phyloP scores from a whole-genome alignment of 2,888 invertebrate species.

The Thymelicus acteon region DNA sequence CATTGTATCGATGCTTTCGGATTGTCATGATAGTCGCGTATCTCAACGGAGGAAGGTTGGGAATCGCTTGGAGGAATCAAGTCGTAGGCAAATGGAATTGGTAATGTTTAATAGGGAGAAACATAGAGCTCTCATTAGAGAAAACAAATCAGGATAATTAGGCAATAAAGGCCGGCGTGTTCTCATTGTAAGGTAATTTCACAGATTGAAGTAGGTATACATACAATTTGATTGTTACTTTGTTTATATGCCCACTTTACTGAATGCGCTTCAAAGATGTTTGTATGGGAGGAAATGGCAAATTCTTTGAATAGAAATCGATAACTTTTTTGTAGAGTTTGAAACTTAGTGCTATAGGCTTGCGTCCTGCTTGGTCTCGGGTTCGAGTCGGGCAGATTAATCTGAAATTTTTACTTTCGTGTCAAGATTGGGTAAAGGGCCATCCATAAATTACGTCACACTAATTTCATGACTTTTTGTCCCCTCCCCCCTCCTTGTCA shows the following conservation, averaged over 20 bases:
- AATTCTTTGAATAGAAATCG: slow-evolving; percentile 10
- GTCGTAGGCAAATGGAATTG: slow-evolving; percentile 32
- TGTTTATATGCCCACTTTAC: slow-evolving; percentile 59
- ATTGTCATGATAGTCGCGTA: slow-evolving; percentile 39
- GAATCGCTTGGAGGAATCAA: slow-evolving; percentile 39
- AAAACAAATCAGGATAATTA: slow-evolving; percentile 83
- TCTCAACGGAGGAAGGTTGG: slow-evolving; percentile 36
- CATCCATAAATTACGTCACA: too few species aligned
- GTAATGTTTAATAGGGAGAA: slow-evolving; percentile 58
- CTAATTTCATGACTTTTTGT: too few species aligned
- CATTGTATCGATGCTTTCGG: slow-evolving; percentile 38
- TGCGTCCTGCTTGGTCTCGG: too few species aligned
- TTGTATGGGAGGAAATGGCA: slow-evolving; percentile 25
- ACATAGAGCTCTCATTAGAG: slow-evolving; percentile 71
- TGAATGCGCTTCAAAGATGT: slow-evolving; percentile 31
- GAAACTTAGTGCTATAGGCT: too few species aligned
- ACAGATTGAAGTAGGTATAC: slow-evolving; percentile 69
- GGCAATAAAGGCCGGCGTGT: slow-evolving; percentile 72
- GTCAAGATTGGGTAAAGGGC: too few species aligned
- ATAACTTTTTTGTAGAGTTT: too few species aligned
- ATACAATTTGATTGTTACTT: slow-evolving; percentile 74
- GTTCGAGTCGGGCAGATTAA: too few species aligned
- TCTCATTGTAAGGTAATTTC: slow-evolving; percentile 71
- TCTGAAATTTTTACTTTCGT: too few species aligned
- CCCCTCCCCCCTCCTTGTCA: too few species aligned